These are phyloP conservation scores for Anabas testudineus DNA, from an alignment of 2,797 vertebrate genomes.

Conservation along the genomic window DNA sequence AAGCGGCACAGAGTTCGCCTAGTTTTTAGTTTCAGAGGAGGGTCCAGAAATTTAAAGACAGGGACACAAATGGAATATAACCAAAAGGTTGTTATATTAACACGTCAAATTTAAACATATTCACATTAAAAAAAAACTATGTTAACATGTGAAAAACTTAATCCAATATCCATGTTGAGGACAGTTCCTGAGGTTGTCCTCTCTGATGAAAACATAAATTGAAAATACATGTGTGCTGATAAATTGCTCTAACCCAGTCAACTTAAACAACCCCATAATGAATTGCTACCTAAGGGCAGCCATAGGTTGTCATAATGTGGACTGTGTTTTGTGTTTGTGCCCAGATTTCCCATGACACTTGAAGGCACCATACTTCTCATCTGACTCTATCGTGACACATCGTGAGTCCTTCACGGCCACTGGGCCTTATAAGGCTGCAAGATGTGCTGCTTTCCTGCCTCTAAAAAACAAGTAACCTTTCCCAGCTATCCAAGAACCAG, in stretches of 20 bases:
- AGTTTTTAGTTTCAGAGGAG: neutral
- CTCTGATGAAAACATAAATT: neutral
- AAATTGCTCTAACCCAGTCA: no score
- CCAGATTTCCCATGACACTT: neutral
- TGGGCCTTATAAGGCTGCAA: slow-evolving; percentile 56
- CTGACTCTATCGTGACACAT: slow-evolving; percentile 68
- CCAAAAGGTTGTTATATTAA: no score
- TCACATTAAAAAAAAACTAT: no score
- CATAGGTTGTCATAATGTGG: neutral
- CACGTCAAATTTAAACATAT: no score
- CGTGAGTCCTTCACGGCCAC: slow-evolving; percentile 21
- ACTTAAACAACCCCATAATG: neutral
- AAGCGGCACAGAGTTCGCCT: no score
- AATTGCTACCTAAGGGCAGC: neutral
- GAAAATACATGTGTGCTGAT: neutral
- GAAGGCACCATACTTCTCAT: slow-evolving; percentile 53
- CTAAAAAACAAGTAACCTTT: neutral
- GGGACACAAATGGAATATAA: no score
- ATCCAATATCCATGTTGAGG: no score
- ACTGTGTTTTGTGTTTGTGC: no score
- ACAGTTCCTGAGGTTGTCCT: no score
- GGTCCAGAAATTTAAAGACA: no score
- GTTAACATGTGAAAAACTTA: no score
- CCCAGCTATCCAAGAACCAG: neutral
- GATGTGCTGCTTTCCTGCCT: neutral